Base-by-base conservation (phyloP, 2,797 vertebrate genomes). In the Trachurus trachurus region DNA sequence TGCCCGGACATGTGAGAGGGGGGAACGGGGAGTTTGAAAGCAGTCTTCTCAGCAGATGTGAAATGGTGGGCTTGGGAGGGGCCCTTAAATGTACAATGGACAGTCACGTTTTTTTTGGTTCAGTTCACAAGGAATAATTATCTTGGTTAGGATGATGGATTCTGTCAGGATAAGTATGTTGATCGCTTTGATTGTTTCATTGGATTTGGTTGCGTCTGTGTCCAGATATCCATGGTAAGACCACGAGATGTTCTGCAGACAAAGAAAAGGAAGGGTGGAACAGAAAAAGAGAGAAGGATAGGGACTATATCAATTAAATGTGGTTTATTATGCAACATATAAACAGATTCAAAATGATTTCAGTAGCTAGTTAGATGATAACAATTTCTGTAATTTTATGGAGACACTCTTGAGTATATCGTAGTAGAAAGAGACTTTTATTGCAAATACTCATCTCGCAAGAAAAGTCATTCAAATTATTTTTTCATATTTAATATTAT, bases 201-300 rank as follows among this genome's bases (percentile, higher is more conserved):
- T 74, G 12, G 82, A 87, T 94, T 94, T 93, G 89, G 91, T 93
- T 92, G 75, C 58, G 69, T 90, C 86, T 84, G 85, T 89, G 89
- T 94, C 93, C 89, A 89, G 84, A 89, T 86, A 74, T 90, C 90
- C 91, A 88, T 53, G 87, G 82, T 81, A 79, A 83, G 84, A 92
- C 86, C 86, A 78, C 84, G 59, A 89, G 90, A 81, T 83, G 84
- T 91, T 92, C 94, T 94, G 80, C 1, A 87, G 58, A 83, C 57
- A 81, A 13, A 80, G 45, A 71, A 50, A 42, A 69, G 66, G 57
- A 53, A 54, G 39, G 45, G 39, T 45, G 68, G 13, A 34, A 44
- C 13, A 53, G 40, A 49, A 31, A 65, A 10, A 74, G 17, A 69
- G 34, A 73, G 52, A 52, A 5, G 52, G 10, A 71, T 17, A 70